Base-by-base conservation (phyloP, 2,797 vertebrate genomes). In the Pangasius macronema region DNA sequence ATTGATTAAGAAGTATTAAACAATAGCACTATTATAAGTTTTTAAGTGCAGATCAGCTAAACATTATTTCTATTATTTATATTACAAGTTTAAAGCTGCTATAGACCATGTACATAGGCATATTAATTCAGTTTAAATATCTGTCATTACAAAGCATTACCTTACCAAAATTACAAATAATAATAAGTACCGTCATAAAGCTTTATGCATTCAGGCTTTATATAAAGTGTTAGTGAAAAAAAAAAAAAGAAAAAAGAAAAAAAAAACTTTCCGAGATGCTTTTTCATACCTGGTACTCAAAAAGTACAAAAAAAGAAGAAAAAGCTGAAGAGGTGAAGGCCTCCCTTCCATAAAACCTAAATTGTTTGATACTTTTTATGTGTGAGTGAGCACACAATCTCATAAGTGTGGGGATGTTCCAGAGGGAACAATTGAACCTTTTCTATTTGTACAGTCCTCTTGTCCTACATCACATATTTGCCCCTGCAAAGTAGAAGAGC, bases 401-500 rank as follows among this genome's bases (percentile, higher is more conserved):
- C 55, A 72, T 72, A 42, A 84, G 42, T 59, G 84, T 85, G 88
- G 59, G 86, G 65, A 75, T 75, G 80, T 88, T 80, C 53, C 85
- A 90, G 89, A 79, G 89, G 87, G 76, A 87, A 91, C 90, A 24
- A 91, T 91, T 86, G 39, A 87, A 86, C 91, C 90, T 91, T 92
- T 93, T 92, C 92, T 92, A 91, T 94, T 93, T 95, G 93, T 95
- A 93, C 91, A 93, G 93, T 92, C 91, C 89, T 86, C 57, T 83
- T 91, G 87, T 93, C 89, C 90, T 88, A 92, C 92, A 92, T 94
- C 90, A 90, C 88, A 86, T 94, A 92, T 93, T 92, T 85, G 92
- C 94, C 93, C 94, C 91, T 94, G 90, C 72, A 82, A 87, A 94
- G 94, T 95, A 95, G 94, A 91, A 76, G 94, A 95, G 94, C 77